These are phyloP conservation scores for Hipposideros armiger DNA, from an alignment of 2,113 vertebrate species.

Conservation along the genomic window DNA sequence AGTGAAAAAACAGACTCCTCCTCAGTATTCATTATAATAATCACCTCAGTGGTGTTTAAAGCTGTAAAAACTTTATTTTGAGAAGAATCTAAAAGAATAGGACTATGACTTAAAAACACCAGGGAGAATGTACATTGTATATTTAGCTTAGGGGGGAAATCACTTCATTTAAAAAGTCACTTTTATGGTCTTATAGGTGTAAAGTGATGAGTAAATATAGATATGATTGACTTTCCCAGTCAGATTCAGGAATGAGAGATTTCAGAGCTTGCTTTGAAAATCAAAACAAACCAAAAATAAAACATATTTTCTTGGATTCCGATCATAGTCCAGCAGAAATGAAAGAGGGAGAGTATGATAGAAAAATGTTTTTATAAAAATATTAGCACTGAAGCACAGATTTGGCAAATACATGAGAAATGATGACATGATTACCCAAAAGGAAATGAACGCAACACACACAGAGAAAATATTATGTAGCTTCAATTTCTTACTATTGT, in stretches of 20 bases:
- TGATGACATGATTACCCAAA: neutral
- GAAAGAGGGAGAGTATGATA: neutral
- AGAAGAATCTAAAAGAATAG: conserved; percentile 1
- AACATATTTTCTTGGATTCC: conserved; percentile 23
- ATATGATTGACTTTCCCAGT: conserved; percentile 40
- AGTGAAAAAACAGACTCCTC: neutral
- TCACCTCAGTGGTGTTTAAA: neutral
- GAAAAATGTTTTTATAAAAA: neutral
- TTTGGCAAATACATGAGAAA: neutral
- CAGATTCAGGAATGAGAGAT: neutral
- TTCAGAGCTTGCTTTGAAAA: conserved; percentile 43
- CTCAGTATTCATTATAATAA: neutral
- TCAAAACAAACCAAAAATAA: neutral
- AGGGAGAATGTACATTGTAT: neutral
- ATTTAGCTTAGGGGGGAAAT: neutral
- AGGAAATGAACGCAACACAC: neutral
- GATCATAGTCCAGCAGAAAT: conserved; percentile 33
- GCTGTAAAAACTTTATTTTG: conserved; percentile 12
- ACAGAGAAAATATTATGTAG: accelerated
- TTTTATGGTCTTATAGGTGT: neutral
- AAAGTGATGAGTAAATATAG: neutral
- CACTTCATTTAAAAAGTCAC: conserved; percentile 32
- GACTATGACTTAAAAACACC: neutral
- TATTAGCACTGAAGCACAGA: neutral
- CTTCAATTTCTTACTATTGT: accelerated